Evolutionary conservation across 2,113 vertebrate species (phyloP).

Genomic region (Climacteris rufus): DNA sequence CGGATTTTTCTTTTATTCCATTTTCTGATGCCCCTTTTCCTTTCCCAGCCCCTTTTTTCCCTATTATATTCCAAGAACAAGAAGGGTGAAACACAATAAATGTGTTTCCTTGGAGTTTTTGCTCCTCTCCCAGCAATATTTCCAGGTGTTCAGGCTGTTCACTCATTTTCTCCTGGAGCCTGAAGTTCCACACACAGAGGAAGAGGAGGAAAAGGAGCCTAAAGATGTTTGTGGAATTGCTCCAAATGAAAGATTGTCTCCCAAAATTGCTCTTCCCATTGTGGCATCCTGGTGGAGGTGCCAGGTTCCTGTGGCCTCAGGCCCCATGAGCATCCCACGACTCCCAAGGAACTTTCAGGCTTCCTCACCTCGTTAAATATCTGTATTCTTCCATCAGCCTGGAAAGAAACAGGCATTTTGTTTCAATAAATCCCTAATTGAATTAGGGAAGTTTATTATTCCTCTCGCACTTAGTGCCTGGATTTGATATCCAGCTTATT

Average conservation of each 20-base stretch:
- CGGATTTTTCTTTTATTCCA: not conserved
- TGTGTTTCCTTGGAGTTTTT: not conserved
- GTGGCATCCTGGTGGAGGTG: not conserved
- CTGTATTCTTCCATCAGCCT: not conserved
- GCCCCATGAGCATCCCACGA: not conserved
- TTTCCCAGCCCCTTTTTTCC: not conserved
- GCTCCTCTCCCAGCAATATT: not conserved
- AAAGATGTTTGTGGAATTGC: not conserved
- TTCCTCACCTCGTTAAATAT: not conserved
- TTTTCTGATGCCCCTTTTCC: not conserved
- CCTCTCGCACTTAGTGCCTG: not conserved
- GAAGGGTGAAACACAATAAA: accelerated
- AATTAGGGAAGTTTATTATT: not conserved
- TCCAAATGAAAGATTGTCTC: not conserved
- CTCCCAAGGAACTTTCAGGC: not conserved
- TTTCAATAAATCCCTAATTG: not conserved
- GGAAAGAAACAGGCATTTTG: not conserved
- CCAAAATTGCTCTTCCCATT: accelerated
- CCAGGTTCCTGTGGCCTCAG: not conserved
- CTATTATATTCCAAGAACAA: accelerated
- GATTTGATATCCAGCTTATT: not conserved
- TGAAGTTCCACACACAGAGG: not conserved
- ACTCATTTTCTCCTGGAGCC: not conserved
- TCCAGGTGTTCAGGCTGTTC: not conserved
- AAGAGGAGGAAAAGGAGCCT: not conserved